These are phyloP conservation scores for Leucophenga varia DNA, from an alignment of 1,140 invertebrate species.

Conservation along the genomic window DNA sequence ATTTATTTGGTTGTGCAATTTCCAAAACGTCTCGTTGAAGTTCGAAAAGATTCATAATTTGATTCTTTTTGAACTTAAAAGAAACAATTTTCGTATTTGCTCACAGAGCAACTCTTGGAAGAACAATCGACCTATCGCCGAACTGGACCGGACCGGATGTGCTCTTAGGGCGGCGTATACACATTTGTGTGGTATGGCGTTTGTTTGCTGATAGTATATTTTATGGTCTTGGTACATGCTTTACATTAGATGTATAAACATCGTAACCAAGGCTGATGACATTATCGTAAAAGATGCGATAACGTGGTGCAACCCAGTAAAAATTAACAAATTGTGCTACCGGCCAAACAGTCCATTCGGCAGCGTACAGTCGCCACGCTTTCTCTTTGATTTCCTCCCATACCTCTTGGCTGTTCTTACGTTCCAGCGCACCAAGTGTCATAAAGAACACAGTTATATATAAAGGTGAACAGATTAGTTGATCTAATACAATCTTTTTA, in stretches of 20 bases:
- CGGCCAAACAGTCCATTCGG: constrained; percentile 83
- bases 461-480: constrained; percentile 84
- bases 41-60: too few species aligned
- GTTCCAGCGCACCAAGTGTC: constrained; percentile 74
- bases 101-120: too few species aligned
- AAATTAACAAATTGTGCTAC: constrained; percentile 87
- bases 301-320: constrained; percentile 80
- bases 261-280: constrained; percentile 88
- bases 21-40: too few species aligned
- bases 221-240: too few species aligned
- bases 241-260: constrained; percentile 89
- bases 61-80: too few species aligned
- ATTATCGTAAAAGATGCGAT: constrained; percentile 88
- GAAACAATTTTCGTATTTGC: too few species aligned
- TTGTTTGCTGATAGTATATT: too few species aligned
- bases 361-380: constrained; percentile 73
- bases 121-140: too few species aligned
- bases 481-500: constrained; percentile 87
- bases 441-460: constrained; percentile 80
- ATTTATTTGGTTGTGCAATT: too few species aligned
- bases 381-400: constrained; percentile 75
- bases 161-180: too few species aligned
- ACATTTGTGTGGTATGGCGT: too few species aligned
- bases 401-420: constrained; percentile 64
- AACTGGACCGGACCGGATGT: too few species aligned